phyloP scores from a whole-genome alignment of 2,797 vertebrate species.

The Sebastes alutus region DNA sequence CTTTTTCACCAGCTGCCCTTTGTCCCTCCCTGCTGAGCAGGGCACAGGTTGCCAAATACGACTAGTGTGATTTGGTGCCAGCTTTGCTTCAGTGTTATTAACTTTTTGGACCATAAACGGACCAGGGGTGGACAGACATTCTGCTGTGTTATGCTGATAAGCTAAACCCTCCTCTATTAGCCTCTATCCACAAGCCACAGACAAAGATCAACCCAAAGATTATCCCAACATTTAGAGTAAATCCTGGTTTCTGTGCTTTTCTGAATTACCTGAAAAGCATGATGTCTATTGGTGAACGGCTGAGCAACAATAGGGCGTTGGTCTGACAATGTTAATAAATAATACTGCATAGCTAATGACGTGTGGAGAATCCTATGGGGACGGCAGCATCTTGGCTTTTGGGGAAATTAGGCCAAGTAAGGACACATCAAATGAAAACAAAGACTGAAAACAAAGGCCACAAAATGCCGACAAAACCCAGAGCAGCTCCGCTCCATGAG shows the following conservation, averaged over 20 bases:
- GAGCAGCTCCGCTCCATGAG: conserved; percentile 18
- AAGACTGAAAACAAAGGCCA: conserved; percentile 49
- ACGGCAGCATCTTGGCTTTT: conserved; percentile 49
- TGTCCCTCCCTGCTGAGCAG: conserved; percentile 9
- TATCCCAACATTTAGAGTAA: conserved; percentile 1
- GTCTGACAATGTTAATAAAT: conserved; percentile 73
- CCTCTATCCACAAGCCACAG: not conserved
- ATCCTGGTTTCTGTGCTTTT: not conserved
- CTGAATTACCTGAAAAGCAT: conserved; percentile 7
- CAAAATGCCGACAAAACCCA: conserved; percentile 45
- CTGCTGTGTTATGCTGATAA: conserved; percentile 54
- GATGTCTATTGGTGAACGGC: conserved; percentile 13
- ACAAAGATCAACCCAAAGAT: conserved; percentile 15
- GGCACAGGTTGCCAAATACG: conserved; percentile 29
- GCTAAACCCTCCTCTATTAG: conserved; percentile 16
- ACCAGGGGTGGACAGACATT: not conserved
- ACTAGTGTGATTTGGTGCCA: conserved; percentile 22
- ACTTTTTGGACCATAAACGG: conserved; percentile 35
- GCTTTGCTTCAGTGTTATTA: conserved; percentile 33
- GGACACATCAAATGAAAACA: conserved; percentile 37
- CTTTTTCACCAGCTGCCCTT: conserved; percentile 32
- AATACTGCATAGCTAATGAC: conserved; percentile 73
- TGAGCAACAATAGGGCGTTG: conserved; percentile 35
- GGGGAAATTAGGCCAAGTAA: conserved; percentile 67
- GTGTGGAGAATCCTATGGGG: conserved; percentile 61